Percentiles rank a stretch among this genome's conserved stretches.
These are phyloP conservation scores for Eidolon dupreanum DNA, from an alignment of 2,797 vertebrate species.

Conservation along the genomic window DNA sequence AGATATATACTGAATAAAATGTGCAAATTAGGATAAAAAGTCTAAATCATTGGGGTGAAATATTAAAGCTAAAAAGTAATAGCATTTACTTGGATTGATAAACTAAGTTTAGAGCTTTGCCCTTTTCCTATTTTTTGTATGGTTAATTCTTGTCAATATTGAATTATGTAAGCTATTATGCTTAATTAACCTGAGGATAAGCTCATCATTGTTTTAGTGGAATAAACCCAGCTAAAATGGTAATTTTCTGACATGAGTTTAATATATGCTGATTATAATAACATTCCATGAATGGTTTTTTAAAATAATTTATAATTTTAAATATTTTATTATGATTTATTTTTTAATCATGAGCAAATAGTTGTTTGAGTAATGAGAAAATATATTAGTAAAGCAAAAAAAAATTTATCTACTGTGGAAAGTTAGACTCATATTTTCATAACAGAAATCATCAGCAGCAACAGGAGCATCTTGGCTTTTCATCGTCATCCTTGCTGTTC, in stretches of 20 bases:
- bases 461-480: not conserved
- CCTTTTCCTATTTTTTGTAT: not conserved
- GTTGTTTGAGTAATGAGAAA: not conserved
- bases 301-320: not conserved
- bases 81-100: not conserved
- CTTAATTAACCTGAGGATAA: constrained; percentile 47
- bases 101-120: constrained; percentile 46
- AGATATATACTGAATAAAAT: not conserved
- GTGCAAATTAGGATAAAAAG: not conserved
- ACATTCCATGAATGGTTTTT: not conserved
- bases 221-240: not conserved
- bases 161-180: not conserved
- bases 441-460: not conserved
- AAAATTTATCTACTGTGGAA: not conserved
- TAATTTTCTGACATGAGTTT: constrained; percentile 36
- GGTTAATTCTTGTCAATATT: constrained; percentile 35
- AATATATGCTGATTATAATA: not conserved
- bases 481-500: not conserved
- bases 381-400: not conserved
- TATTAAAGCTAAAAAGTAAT: not conserved
- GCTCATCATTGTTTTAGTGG: not conserved
- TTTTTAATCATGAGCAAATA: not conserved
- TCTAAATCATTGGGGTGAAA: not conserved
- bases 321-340: not conserved
- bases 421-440: not conserved